These are phyloP conservation scores for Arizona elegans DNA, from an alignment of 2,113 vertebrate genomes.

Conservation along the genomic window DNA sequence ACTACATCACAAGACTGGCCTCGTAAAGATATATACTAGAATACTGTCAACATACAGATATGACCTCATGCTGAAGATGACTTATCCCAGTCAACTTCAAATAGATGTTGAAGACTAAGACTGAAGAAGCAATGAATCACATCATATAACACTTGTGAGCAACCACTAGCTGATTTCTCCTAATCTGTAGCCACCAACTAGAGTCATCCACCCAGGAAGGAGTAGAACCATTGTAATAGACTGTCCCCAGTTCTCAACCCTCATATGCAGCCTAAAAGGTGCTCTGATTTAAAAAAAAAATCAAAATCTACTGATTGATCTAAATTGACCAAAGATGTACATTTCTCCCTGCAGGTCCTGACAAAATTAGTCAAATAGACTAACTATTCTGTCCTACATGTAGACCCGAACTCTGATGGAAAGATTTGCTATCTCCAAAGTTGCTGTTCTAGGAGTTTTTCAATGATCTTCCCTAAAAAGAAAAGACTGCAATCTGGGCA, in stretches of 20 bases:
- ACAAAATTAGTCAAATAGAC: background rate
- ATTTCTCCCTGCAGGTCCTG: background rate
- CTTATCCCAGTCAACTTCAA: background rate
- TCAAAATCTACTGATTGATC: background rate
- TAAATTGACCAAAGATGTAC: background rate
- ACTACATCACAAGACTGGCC: background rate
- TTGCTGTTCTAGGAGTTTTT: background rate
- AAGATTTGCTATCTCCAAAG: background rate
- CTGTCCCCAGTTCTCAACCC: background rate
- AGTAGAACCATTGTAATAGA: background rate
- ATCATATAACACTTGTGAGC: background rate
- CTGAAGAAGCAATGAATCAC: background rate
- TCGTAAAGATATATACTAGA: background rate
- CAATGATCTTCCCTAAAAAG: background rate
- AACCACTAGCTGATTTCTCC: background rate
- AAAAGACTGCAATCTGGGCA: background rate
- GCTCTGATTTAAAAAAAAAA: background rate
- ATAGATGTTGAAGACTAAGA: background rate
- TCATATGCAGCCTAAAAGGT: background rate
- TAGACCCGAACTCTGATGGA: background rate
- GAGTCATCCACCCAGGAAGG: background rate
- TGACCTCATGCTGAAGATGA: background rate
- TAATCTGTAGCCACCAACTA: background rate
- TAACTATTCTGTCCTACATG: background rate
- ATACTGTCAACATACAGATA: background rate